Evolutionary conservation across 2,888 invertebrate genomes (phyloP), one percentile per base, ranked within the genome.

Genomic region (Phragmatobia fuliginosa): DNA sequence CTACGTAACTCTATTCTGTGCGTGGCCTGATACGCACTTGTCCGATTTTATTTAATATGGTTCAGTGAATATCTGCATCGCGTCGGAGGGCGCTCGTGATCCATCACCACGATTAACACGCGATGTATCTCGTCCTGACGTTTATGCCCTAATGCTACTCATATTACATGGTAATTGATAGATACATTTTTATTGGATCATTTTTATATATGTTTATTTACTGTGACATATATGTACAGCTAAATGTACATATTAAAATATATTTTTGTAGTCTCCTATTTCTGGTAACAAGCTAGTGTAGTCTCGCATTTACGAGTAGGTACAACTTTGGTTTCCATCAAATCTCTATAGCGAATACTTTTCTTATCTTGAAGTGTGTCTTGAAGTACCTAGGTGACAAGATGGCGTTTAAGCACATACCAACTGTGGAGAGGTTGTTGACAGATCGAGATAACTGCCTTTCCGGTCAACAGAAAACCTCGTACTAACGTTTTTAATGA

Each of bases 381-480:
- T 16, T 8, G 14, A 25, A 61, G 25, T 25, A 14, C 38, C 28
- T 38, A 28, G 38, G 18, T 28, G 25, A 38, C 61, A 38, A 38
- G 38, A 28, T 62, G 25, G 28, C 38, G 38, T 62, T 38, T 18
- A 38, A 36, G 28, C 28, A 36, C 61, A 38, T 28, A 28, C 38
- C 25, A 38, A 38, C 36, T 16, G 60, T n/a, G 25, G 18, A 52
- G 18, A 18, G 61, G 28, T 18, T 38, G 38, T 38, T 14, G 28
- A 62, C 61, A 38, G 61, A 62, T 62, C 61, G 7, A 62, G 61
- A 62, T 38, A 62, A 28, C 25, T 28, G 61, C 18, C 61, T 18
- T 28, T 1, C 38, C 36, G 38, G 38, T 18, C 61, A 25, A 16
- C n/a, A 38, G 25, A 28, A 10, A 38, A 62, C 18, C 38, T 38